A percentile compares a stretch with the other conserved stretches of the same genome.
phyloP scores from a whole-genome alignment of 2,888 invertebrate species.

The Stenurella melanura region DNA sequence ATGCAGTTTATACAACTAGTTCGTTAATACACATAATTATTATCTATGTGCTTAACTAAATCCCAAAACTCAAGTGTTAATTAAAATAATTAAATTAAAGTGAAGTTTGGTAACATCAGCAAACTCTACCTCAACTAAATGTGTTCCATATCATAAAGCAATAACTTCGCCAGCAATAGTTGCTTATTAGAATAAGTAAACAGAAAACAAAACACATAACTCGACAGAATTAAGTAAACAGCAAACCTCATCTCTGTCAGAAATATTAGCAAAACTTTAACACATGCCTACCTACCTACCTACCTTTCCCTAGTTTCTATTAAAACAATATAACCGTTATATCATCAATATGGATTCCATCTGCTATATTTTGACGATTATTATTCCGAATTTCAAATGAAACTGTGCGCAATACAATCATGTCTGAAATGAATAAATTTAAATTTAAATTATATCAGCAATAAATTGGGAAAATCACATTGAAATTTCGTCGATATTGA shows the following conservation, averaged over 20 bases:
- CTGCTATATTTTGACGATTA: not conserved
- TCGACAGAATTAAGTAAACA: conserved; percentile 38
- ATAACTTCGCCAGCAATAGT: conserved; percentile 51
- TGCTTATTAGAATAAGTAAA: conserved; percentile 53
- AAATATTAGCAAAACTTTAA: conserved; percentile 29
- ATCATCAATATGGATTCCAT: not conserved
- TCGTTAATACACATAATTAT: conserved; percentile 12
- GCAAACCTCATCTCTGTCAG: conserved; percentile 9
- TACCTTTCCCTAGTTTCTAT: not conserved
- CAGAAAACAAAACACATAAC: conserved; percentile 48
- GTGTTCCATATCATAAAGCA: conserved; percentile 56
- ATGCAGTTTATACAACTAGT: not conserved
- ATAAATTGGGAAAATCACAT: not conserved
- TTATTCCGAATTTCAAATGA: not conserved
- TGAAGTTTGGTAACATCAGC: conserved; percentile 46
- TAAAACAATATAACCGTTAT: not conserved
- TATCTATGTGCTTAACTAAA: conserved; percentile 25
- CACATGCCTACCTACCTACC: no score
- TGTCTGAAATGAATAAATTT: not conserved
- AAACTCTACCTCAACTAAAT: conserved; percentile 45
- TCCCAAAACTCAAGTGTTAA: conserved; percentile 42
- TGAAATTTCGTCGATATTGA: not conserved
- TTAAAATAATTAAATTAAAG: conserved; percentile 48
- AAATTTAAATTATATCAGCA: not conserved
- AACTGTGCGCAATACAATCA: not conserved